Percentiles rank a stretch among this genome's conserved stretches.
phyloP scores from a whole-genome alignment of 2,113 vertebrate species.

The Leptosomus discolor region DNA sequence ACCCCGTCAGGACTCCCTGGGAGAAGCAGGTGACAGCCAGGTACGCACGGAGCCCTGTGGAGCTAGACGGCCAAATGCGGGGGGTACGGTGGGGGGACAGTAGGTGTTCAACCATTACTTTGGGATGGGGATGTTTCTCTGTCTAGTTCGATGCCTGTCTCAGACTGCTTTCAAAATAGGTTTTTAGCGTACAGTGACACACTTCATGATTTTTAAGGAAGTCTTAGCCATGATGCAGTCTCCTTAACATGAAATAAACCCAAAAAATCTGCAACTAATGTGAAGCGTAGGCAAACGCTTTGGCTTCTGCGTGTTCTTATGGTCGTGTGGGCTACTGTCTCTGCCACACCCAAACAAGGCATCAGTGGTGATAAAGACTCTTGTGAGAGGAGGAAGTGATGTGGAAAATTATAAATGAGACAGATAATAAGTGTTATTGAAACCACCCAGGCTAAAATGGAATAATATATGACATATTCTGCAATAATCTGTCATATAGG shows the following conservation, averaged over 20 bases:
- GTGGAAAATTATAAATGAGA: neutral
- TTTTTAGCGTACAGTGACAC: neutral
- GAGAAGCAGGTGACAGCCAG: neutral
- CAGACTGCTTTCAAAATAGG: neutral
- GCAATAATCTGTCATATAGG: neutral
- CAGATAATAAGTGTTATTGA: neutral
- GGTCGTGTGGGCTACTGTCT: neutral
- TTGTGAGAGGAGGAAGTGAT: neutral
- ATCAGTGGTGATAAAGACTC: neutral
- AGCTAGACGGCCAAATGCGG: neutral
- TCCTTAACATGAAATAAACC: neutral
- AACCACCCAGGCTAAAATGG: neutral
- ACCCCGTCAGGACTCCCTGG: neutral
- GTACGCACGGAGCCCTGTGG: accelerated
- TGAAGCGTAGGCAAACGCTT: neutral
- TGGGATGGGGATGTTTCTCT: neutral
- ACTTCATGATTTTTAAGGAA: neutral
- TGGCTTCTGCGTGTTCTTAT: accelerated
- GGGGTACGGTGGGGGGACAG: neutral
- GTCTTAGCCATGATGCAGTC: neutral
- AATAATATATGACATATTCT: neutral
- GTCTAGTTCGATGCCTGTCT: accelerated
- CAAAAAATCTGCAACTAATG: neutral
- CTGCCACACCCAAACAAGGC: neutral
- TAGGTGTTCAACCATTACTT: accelerated